Evolutionary conservation across 1,140 invertebrate species (phyloP).

Genomic region (Hypsibius dujardini): DNA sequence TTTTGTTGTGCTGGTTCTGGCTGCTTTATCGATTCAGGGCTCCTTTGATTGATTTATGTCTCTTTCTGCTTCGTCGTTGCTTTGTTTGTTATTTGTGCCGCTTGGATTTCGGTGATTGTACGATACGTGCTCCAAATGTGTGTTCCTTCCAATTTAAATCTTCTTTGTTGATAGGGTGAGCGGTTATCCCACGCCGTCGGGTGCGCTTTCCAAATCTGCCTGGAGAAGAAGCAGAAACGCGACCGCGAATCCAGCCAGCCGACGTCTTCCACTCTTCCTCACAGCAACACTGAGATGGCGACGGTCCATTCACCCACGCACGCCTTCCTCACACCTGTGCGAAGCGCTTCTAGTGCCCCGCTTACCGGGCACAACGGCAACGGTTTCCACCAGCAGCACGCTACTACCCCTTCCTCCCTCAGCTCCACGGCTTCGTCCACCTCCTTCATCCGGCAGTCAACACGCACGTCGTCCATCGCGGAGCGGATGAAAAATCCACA

Average conservation of each 20-base stretch:
- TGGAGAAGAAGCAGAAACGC: conserved; percentile 88
- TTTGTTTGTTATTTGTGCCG: no score
- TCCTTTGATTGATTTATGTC: no score
- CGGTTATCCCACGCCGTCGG: conserved; percentile 93
- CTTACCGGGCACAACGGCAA: conserved; percentile 41
- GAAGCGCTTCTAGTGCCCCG: conserved; percentile 5
- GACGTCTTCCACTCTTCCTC: not conserved
- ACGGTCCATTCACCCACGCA: not conserved
- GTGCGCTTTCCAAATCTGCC: conserved; percentile 92
- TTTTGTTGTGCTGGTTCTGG: no score
- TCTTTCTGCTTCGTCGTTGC: no score
- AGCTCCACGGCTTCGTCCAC: conserved; percentile 74
- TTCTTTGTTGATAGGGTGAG: conserved; percentile 55
- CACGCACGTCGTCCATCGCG: conserved; percentile 60
- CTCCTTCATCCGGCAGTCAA: conserved; percentile 77
- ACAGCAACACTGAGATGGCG: not conserved
- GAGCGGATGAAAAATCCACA: conserved; percentile 50
- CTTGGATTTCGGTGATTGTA: no score
- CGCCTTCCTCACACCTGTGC: no score
- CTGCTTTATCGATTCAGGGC: no score
- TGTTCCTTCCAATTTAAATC: no score
- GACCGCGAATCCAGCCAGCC: conserved; percentile 72
- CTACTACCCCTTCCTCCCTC: no score
- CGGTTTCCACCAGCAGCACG: no score
- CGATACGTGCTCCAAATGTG: no score